phyloP scores from a whole-genome alignment of 2,113 vertebrate species.

The Okapia johnstoni region DNA sequence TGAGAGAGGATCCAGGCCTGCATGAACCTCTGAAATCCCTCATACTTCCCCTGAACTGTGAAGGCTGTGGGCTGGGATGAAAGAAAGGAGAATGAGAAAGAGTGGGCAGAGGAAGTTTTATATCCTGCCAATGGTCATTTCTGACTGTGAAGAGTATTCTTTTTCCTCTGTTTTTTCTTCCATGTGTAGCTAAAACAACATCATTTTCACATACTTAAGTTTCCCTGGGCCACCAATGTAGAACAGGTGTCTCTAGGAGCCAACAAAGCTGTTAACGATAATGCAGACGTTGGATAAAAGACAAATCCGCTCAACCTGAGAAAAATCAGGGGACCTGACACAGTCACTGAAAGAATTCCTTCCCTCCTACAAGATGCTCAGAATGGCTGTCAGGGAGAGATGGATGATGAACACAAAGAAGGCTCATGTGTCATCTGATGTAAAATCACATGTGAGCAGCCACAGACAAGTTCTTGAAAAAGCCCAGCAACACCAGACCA shows the following conservation, averaged over 20 bases:
- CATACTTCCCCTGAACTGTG: not conserved
- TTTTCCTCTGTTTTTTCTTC: not conserved
- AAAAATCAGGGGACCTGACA: not conserved
- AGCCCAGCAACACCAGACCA: not conserved
- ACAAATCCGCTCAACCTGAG: not conserved
- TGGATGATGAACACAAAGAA: not conserved
- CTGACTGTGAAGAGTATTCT: not conserved
- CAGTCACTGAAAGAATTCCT: not conserved
- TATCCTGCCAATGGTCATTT: slow-evolving; percentile 2
- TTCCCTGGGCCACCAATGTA: slow-evolving; percentile 39
- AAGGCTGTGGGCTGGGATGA: not conserved
- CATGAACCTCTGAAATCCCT: not conserved
- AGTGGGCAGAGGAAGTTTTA: slow-evolving; percentile 46
- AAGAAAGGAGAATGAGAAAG: not conserved
- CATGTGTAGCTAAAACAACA: slow-evolving; percentile 38
- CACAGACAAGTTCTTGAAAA: not conserved
- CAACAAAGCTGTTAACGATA: not conserved
- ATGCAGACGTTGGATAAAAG: not conserved
- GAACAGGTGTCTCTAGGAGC: slow-evolving; percentile 30
- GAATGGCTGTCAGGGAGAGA: not conserved
- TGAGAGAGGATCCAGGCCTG: not conserved
- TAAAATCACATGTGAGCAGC: not conserved
- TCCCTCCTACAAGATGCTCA: not conserved
- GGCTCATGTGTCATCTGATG: not conserved
- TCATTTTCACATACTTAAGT: not conserved